These are phyloP conservation scores for Montipora sp. DNA, from an alignment of 64 coral and sea anemone species.

Conservation along the genomic window DNA sequence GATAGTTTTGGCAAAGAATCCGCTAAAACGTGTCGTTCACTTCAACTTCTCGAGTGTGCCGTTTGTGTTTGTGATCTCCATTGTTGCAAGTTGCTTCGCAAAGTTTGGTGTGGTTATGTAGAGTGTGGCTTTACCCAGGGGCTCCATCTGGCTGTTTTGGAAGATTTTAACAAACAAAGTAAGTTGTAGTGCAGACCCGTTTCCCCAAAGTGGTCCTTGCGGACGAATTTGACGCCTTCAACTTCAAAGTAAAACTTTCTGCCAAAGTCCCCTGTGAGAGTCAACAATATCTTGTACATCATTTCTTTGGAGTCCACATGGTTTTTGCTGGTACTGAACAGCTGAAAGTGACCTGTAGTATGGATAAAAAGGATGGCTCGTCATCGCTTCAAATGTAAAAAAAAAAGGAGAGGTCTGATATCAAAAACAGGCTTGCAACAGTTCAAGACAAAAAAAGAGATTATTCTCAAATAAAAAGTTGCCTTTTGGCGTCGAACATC, in stretches of 20 bases:
- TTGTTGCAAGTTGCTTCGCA: constrained; percentile 38
- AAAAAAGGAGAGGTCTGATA: not conserved
- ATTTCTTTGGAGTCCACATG: constrained; percentile 33
- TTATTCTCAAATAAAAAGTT: not conserved
- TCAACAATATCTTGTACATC: constrained; percentile 62
- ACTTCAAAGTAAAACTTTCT: constrained; percentile 40
- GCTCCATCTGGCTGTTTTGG: not conserved
- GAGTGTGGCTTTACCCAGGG: constrained; percentile 35
- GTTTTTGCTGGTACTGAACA: constrained; percentile 19
- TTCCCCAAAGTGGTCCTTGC: constrained; percentile 51
- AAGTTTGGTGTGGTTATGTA: constrained; percentile 46
- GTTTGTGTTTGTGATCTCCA: constrained; percentile 54
- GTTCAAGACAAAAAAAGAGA: not conserved
- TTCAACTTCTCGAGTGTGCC: constrained; percentile 38
- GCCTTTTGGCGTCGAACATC: not conserved
- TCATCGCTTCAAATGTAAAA: not conserved
- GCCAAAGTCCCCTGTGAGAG: constrained; percentile 6
- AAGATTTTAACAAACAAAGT: constrained; percentile 47
- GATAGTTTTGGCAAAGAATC: constrained; percentile 46
- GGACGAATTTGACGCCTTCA: constrained; percentile 42
- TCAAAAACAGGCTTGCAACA: not conserved
- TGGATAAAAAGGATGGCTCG: not conserved
- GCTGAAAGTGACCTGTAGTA: constrained; percentile 29
- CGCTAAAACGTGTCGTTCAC: constrained; percentile 26
- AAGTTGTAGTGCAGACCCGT: constrained; percentile 46